Conservation (phyloP, 2,113 vertebrate genomes). For the Nettapus auritus region DNA sequence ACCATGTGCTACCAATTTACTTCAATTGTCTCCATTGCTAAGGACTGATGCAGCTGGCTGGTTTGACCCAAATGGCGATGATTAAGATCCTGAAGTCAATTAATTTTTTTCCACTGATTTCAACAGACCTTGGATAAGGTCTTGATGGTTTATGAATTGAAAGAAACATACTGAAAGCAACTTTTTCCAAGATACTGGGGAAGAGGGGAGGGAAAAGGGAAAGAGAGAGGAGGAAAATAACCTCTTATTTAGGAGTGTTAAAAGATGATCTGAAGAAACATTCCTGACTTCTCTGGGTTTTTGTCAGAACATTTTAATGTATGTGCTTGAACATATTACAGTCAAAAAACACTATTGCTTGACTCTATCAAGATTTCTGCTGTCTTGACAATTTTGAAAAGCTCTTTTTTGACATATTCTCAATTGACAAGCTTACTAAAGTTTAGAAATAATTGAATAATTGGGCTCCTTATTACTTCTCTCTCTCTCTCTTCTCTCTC, state of each 20-base stretch:
- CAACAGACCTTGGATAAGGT: background rate
- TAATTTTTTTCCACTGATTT: background rate
- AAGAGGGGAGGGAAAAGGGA: background rate
- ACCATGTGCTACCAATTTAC: background rate
- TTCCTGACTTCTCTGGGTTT: background rate
- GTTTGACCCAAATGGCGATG: background rate
- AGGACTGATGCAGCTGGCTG: background rate
- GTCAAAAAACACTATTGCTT: background rate
- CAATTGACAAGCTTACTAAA: background rate
- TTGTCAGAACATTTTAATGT: background rate
- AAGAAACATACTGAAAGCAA: background rate
- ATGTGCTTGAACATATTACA: background rate
- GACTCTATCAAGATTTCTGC: background rate
- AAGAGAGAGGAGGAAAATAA: background rate
- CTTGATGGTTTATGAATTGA: background rate
- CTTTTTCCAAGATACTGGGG: background rate
- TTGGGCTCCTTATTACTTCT: background rate
- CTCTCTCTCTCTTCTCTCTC: background rate
- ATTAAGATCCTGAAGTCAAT: background rate
- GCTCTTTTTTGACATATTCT: background rate
- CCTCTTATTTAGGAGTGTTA: background rate
- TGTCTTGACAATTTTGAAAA: background rate
- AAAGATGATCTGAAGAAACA: background rate
- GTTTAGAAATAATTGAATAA: conserved; percentile 35
- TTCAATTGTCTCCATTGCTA: background rate